Evolutionary conservation across 2,888 invertebrate species (phyloP).

Genomic region (Heliconius aoede): DNA sequence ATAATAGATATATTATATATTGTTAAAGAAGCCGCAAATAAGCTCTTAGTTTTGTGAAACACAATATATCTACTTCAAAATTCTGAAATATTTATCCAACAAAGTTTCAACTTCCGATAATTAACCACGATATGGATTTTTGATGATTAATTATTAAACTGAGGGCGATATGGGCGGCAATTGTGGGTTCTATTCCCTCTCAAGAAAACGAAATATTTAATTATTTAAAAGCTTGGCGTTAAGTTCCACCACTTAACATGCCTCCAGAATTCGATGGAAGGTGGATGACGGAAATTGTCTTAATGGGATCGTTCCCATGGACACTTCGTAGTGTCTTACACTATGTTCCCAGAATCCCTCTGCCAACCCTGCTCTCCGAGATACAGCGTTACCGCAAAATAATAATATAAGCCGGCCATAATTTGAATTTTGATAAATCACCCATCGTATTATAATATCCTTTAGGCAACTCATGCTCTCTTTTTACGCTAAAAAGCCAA

Average conservation of each 20-base stretch:
- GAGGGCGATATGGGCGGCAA: too few species aligned
- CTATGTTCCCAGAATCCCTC: too few species aligned
- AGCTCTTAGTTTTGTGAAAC: neutral
- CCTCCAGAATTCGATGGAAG: too few species aligned
- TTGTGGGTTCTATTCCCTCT: too few species aligned
- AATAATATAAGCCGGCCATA: neutral
- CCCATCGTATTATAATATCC: neutral
- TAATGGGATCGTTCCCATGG: too few species aligned
- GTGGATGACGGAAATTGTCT: too few species aligned
- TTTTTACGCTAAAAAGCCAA: conserved; percentile 12
- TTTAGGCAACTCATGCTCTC: conserved; percentile 7
- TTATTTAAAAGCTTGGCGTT: too few species aligned
- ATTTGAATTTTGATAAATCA: conserved; percentile 15
- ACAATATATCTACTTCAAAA: neutral
- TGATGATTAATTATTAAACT: neutral
- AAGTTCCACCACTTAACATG: too few species aligned
- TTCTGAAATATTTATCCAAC: neutral
- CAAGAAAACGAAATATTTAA: too few species aligned
- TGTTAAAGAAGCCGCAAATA: neutral
- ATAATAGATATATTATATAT: neutral
- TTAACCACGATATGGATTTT: conserved; percentile 4
- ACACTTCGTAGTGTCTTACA: too few species aligned
- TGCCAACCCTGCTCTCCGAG: too few species aligned
- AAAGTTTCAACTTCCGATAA: neutral
- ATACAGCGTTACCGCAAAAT: neutral